phyloP scores from a whole-genome alignment of 2,888 invertebrate species.

The Tachina lurida region DNA sequence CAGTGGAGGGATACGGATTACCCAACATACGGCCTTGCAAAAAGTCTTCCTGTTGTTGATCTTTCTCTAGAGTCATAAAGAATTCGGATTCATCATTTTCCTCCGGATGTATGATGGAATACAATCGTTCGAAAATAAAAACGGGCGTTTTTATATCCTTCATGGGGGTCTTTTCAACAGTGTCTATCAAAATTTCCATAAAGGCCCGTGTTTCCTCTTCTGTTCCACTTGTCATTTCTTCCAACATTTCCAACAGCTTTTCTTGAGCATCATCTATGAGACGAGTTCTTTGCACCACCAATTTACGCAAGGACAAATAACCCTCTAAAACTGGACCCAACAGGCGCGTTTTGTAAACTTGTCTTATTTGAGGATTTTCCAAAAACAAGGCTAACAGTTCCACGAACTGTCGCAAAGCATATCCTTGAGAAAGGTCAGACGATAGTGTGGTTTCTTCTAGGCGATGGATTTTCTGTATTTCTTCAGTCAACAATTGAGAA shows the following conservation, averaged over 20 bases:
- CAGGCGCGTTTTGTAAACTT: slow-evolving; percentile 94
- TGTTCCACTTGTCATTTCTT: slow-evolving; percentile 97
- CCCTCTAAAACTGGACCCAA: slow-evolving; percentile 91
- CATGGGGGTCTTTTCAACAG: slow-evolving; percentile 94
- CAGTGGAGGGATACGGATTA: slow-evolving; percentile 97
- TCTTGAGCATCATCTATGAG: slow-evolving; percentile 98
- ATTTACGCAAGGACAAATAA: slow-evolving; percentile 93
- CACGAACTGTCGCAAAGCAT: slow-evolving; percentile 94
- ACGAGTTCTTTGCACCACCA: slow-evolving; percentile 97
- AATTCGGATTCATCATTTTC: slow-evolving; percentile 99
- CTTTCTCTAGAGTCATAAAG: slow-evolving; percentile 97
- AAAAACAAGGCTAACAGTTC: slow-evolving; percentile 94
- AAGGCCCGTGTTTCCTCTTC: slow-evolving; percentile 98
- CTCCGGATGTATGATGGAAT: slow-evolving; percentile 98
- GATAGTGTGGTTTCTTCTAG: slow-evolving; percentile 96
- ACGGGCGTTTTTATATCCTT: slow-evolving; percentile 98
- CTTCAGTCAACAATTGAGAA: slow-evolving; percentile 92
- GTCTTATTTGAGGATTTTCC: slow-evolving; percentile 92
- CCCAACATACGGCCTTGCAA: slow-evolving; percentile 97
- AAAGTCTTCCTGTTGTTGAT: slow-evolving; percentile 99
- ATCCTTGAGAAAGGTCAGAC: slow-evolving; percentile 96
- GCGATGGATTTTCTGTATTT: slow-evolving; percentile 93
- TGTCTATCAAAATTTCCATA: slow-evolving; percentile 98
- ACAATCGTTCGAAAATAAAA: slow-evolving; percentile 98
- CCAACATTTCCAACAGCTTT: slow-evolving; percentile 94